Base-by-base conservation (phyloP, 2,888 invertebrate genomes). In the Hypomecis atomaria region DNA sequence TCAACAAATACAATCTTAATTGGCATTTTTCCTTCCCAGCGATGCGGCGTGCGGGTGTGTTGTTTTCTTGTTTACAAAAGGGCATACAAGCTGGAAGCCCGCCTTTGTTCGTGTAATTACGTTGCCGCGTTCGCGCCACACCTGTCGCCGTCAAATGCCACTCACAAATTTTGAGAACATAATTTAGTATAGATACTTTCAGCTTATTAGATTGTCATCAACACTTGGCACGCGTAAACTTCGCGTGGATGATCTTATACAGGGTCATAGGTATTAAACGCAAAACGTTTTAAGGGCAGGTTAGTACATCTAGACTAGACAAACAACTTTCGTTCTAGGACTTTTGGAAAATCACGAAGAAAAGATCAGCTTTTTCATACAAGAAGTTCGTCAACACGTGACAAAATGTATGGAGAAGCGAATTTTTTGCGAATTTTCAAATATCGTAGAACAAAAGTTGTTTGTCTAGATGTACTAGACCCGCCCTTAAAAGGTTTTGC, bases 101-200 rank as follows among this genome's bases (percentile, higher is more conserved):
- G 62, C 59, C 59, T 67, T 67, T 62, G 65, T 67, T 65, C 59
- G n/a, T 45, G 62, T 68, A 68, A 68, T 68, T 68, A 68, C 65
- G 62, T 62, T 65, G 67, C 62, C 65, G 59, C 62, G 54, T 62
- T 68, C 62, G 43, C 62, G 42, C 60, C 67, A 60, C 67, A 65
- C 62, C 67, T 65, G 65, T 49, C 65, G 59, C 55, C 55, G 59
- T 67, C 61, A 64, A 64, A 64, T 52, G 59, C 63, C 64, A 58
- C 61, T 64, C 64, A 61, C 67, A 57, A 64, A 64, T 59, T 67
- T 67, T 59, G 57, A 67, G 48, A 61, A 55, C 67, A 64, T 64
- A 64, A 67, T 67, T 61, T 58, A 58, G 54, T 64, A 49, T 57
- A 54, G 57, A 64, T 67, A 67, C 67, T 58, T 64, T 67, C 45